Conservation (phyloP, 2,113 vertebrate species). For the Suncus etruscus region DNA sequence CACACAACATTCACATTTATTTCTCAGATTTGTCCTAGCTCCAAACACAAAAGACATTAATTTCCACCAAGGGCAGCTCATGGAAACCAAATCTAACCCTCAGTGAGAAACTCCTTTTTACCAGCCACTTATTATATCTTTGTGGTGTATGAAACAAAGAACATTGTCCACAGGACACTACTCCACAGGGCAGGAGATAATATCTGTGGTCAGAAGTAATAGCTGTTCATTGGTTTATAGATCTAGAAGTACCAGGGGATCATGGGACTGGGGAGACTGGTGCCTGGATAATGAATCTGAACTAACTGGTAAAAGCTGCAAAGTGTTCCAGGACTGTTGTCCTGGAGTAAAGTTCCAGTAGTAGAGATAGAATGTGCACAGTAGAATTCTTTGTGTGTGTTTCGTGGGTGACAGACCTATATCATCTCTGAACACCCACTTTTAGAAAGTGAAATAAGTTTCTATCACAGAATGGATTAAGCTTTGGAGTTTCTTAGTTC, state of each 20-base stretch:
- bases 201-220: conserved; percentile 33
- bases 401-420: background rate
- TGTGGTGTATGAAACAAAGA: conserved; percentile 21
- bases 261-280: background rate
- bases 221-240: conserved; percentile 64
- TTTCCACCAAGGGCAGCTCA: background rate
- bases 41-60: background rate
- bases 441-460: background rate
- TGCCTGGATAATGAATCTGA: conserved; percentile 26
- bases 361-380: background rate
- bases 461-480: accelerated
- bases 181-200: background rate
- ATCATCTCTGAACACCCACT: no score
- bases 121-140: background rate
- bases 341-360: background rate
- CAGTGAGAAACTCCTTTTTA: background rate
- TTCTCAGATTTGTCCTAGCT: background rate
- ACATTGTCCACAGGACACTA: accelerated
- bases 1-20: background rate
- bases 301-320: conserved; percentile 39
- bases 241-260: conserved; percentile 38
- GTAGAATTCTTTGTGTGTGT: background rate
- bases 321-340: background rate
- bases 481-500: background rate
- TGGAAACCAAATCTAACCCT: background rate